Conservation (phyloP, 1,140 invertebrate species). For the Zaprionus nigranus region DNA sequence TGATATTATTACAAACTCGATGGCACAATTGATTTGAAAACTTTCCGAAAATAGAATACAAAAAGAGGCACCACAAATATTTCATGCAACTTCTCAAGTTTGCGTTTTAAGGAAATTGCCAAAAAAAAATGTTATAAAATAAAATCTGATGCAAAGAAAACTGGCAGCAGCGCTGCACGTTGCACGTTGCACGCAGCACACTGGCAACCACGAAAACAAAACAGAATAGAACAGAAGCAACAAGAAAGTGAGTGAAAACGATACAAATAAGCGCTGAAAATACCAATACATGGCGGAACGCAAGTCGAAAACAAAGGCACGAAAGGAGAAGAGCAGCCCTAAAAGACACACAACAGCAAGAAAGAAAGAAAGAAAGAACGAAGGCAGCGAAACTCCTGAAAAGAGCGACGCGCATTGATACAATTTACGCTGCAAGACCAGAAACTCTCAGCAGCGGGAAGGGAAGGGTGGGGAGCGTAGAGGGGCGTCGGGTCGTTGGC, state of each 20-base stretch:
- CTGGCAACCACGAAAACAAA: conserved; percentile 61
- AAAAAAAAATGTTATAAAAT: conserved; percentile 39
- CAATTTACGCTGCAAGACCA: conserved; percentile 71
- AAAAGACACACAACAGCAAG: conserved; percentile 24
- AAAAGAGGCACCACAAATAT: conserved; percentile 48
- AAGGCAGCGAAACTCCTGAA: conserved; percentile 64
- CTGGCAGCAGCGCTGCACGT: conserved; percentile 44
- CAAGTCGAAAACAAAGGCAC: conserved; percentile 50
- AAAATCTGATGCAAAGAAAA: conserved; percentile 49
- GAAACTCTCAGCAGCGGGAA: conserved; percentile 5
- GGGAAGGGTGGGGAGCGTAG: not conserved
- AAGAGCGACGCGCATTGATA: conserved; percentile 65
- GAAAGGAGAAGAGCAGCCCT: conserved; percentile 35
- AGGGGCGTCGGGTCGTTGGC: conserved; percentile 42
- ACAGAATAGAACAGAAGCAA: conserved; percentile 48
- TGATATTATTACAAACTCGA: conserved; percentile 56
- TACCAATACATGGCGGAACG: conserved; percentile 77
- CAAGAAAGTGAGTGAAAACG: conserved; percentile 77
- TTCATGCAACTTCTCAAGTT: conserved; percentile 71
- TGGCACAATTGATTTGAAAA: conserved; percentile 56
- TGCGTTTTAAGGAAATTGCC: conserved; percentile 76
- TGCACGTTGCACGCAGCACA: conserved; percentile 59
- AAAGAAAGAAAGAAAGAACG: conserved; percentile 54
- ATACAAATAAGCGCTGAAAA: conserved; percentile 80
- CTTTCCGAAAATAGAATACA: conserved; percentile 34